These are phyloP conservation scores for Anarhynchus alexandrinus DNA, from an alignment of 2,113 vertebrate species.

Conservation along the genomic window DNA sequence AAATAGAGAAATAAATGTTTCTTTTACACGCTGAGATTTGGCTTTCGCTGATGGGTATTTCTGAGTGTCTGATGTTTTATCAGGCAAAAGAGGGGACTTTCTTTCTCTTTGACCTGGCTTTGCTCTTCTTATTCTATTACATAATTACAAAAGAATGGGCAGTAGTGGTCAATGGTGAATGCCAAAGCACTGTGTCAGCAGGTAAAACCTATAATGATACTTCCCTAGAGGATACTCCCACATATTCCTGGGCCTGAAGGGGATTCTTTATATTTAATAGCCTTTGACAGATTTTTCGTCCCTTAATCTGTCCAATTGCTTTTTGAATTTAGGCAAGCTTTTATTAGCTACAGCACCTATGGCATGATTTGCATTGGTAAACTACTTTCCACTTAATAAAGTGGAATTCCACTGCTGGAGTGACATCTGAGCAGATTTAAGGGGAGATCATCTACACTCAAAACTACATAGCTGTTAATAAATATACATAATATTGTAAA, in stretches of 20 bases:
- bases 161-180: not conserved
- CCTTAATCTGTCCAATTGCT: not conserved
- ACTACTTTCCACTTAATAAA: not conserved
- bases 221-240: not conserved
- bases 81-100: not conserved
- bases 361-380: not conserved
- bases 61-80: not conserved
- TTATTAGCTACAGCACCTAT: not conserved
- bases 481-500: not conserved
- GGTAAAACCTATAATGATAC: not conserved
- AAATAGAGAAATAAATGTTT: not conserved
- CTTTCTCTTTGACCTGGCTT: not conserved
- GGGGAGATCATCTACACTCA: not conserved
- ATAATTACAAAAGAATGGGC: not conserved
- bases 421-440: not conserved
- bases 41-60: not conserved
- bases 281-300: not conserved
- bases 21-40: not conserved
- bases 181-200: not conserved
- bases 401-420: not conserved
- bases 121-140: not conserved
- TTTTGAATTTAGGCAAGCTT: not conserved
- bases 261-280: not conserved
- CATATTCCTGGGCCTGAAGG: not conserved
- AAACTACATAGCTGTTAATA: not conserved